A percentile compares a stretch with the other conserved stretches of the same genome.
Conservation (phyloP, 2,113 vertebrate species). For the Setophaga coronata region DNA sequence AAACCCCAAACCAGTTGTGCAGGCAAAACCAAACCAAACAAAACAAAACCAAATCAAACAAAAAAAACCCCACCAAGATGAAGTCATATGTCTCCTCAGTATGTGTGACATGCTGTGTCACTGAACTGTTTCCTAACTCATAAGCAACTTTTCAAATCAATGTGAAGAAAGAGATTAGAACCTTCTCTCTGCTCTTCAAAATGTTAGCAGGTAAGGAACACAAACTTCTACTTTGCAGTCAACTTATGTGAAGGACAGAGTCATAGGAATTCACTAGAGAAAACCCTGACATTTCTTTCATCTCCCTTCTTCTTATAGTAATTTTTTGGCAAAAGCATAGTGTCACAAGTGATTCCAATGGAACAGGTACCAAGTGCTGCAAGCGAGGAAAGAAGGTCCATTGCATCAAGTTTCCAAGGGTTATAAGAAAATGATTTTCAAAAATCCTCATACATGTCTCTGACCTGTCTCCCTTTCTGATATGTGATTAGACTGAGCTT, state of each 20-base stretch:
- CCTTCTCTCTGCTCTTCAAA: not conserved
- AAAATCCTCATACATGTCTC: not conserved
- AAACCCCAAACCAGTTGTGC: not conserved
- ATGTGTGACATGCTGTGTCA: not conserved
- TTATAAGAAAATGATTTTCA: not conserved
- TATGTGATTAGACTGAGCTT: not conserved
- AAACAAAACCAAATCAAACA: not conserved
- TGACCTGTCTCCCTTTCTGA: not conserved
- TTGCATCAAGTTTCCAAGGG: not conserved
- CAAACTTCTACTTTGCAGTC: not conserved
- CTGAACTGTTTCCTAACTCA: not conserved
- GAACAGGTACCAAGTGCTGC: rapidly evolving
- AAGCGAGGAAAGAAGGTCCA: rapidly evolving
- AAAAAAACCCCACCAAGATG: not conserved
- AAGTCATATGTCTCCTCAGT: not conserved
- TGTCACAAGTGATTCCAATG: not conserved
- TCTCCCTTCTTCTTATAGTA: not conserved
- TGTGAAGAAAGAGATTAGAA: not conserved
- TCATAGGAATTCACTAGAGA: not conserved
- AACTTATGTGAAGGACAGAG: not conserved
- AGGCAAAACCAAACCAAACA: no score
- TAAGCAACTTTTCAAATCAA: not conserved
- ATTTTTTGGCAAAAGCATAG: not conserved
- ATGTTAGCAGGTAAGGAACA: not conserved
- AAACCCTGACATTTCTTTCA: not conserved